Conservation (phyloP, 2,888 invertebrate species). For the Eustalomyia histrio region DNA sequence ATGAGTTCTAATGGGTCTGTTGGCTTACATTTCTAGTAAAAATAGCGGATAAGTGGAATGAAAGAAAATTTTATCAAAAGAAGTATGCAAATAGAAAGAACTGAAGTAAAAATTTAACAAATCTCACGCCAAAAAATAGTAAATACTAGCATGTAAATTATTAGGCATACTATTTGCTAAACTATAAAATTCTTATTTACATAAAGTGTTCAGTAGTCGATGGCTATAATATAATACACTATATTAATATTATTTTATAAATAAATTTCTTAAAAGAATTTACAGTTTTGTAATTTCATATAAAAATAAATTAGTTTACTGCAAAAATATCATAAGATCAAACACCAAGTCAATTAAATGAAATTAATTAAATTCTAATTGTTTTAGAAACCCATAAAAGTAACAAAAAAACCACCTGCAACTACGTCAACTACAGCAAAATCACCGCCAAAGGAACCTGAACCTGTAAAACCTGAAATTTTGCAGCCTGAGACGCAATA, state of each 20-base stretch:
- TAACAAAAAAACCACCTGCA: constrained; percentile 69
- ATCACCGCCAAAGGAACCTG: constrained; percentile 61
- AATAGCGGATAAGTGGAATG: too few relatives aligned
- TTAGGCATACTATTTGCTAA: too few relatives aligned
- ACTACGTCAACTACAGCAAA: constrained; percentile 43
- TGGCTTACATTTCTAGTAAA: too few relatives aligned
- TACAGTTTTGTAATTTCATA: not conserved
- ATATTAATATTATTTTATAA: not conserved
- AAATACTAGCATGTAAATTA: too few relatives aligned
- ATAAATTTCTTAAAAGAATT: constrained; percentile 8
- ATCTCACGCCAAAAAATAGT: too few relatives aligned
- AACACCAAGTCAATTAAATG: not conserved
- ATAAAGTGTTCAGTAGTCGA: too few relatives aligned
- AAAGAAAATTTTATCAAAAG: too few relatives aligned
- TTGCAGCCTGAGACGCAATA: constrained; percentile 49
- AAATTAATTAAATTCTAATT: constrained; percentile 10
- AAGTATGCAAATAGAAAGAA: too few relatives aligned
- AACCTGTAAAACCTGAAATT: constrained; percentile 49
- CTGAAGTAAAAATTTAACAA: too few relatives aligned
- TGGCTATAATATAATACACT: too few relatives aligned
- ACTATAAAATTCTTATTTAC: too few relatives aligned
- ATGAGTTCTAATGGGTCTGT: too few relatives aligned
- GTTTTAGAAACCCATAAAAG: constrained; percentile 70
- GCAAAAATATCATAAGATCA: not conserved
- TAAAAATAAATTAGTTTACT: not conserved